Conservation (phyloP, 1,140 invertebrate species). For the Helicoverpa armigera region DNA sequence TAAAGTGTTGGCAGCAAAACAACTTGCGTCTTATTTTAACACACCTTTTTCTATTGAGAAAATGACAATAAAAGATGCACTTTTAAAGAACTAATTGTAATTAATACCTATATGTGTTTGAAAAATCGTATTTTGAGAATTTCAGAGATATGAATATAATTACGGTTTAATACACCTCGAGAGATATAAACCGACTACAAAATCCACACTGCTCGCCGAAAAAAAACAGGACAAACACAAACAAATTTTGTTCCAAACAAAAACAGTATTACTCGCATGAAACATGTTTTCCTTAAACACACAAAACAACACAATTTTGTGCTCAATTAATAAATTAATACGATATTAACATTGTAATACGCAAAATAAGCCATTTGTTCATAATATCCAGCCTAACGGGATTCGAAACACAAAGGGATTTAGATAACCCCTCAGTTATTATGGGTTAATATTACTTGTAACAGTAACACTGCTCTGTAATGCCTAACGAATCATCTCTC, state of each 20-base stretch:
- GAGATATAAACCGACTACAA: too few relatives aligned
- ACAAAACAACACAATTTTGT: slow-evolving; percentile 18
- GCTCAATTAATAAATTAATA: slow-evolving; percentile 46
- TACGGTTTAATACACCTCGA: too few relatives aligned
- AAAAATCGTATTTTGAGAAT: too few relatives aligned
- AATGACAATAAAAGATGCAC: too few relatives aligned
- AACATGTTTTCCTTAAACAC: not conserved
- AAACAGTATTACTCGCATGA: not conserved
- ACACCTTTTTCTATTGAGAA: too few relatives aligned
- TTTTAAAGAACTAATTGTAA: too few relatives aligned
- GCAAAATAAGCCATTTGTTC: slow-evolving; percentile 51
- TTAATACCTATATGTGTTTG: too few relatives aligned
- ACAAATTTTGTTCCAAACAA: not conserved
- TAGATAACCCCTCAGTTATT: slow-evolving; percentile 61
- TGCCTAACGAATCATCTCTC: slow-evolving; percentile 58
- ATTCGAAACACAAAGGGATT: slow-evolving; percentile 62
- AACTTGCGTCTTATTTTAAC: too few relatives aligned
- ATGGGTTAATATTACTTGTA: slow-evolving; percentile 64
- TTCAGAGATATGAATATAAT: too few relatives aligned
- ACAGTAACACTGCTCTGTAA: slow-evolving; percentile 60
- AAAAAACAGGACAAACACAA: not conserved
- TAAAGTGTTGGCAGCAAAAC: too few relatives aligned
- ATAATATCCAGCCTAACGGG: slow-evolving; percentile 50
- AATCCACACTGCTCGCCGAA: too few relatives aligned
- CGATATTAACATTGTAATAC: slow-evolving; percentile 39